Base-by-base conservation (phyloP, 1,140 invertebrate genomes). In the Diachasmimorpha longicaudata region DNA sequence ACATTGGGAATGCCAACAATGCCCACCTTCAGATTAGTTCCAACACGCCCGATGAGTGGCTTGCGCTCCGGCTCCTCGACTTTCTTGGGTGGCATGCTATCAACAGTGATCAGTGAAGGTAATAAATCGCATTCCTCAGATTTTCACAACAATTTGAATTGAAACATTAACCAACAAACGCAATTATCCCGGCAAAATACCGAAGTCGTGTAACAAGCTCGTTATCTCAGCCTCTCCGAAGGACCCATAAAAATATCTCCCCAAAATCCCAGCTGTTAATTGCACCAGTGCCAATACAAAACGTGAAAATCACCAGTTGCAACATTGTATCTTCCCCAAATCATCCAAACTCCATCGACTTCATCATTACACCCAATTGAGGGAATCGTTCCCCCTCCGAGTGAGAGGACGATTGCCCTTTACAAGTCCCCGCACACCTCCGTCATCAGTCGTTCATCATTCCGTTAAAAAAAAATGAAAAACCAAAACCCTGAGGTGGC, bases 1-100 rank as follows among this genome's bases (percentile, higher is more conserved):
- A 99, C 98, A 91, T 99, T 99, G 6, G 96, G 96, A 46, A 99
- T 92, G 23, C 97, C 98, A 79, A 99, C 97, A 81, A 99, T 98
- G 63, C 97, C 97, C 77, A 98, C 95, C 90, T 98, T 98, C 83
- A 99, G 91, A 91, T 98, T 99, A 46, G 98, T 99, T 39, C 98
- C 98, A 66, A 99, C 94, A 80, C 99, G 92, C 14, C 99, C 99
- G 87, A 99, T 96, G n/a, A 99, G 90, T 37, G 96, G 95, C 81
- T 96, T 96, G 79, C 93, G 93, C 83, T 97, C 95, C 0, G 94
- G 94, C 83, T 95, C 94, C 81, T 94, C 94, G 71, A 96, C 95
- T 90, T 99, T 99, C 90, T 99, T 99, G 9, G 97, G 97, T 81
- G 96, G 92, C 97, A 98, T 98, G 81, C 90, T 92, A 75, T 4